Evolutionary conservation across 2,888 invertebrate species (phyloP).

Genomic region (Parnassius smintheus): DNA sequence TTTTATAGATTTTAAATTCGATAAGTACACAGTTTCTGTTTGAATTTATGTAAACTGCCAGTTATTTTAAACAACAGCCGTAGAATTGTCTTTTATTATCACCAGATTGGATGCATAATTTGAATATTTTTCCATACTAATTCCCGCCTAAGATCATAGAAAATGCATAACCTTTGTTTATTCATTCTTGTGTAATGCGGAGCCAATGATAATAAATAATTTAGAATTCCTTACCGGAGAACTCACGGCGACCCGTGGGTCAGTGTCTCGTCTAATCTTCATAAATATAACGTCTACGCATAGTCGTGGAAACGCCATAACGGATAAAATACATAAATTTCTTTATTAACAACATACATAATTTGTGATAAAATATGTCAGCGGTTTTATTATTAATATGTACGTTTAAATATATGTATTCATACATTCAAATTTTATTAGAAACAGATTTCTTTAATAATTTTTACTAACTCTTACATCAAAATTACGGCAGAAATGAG

Average conservation of each 20-base stretch:
- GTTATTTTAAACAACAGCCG: constrained; percentile 6
- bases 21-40: not conserved
- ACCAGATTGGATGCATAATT: constrained; percentile 21
- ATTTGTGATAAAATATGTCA: constrained; percentile 44
- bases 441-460: too few relatives aligned
- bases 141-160: constrained; percentile 13
- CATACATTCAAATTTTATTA: too few relatives aligned
- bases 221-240: constrained; percentile 31
- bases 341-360: constrained; percentile 56
- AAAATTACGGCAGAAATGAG: too few relatives aligned
- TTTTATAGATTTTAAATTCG: too few relatives aligned
- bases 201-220: constrained; percentile 42
- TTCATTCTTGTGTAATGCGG: constrained; percentile 33
- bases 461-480: too few relatives aligned
- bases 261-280: constrained; percentile 43
- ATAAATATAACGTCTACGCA: constrained; percentile 32
- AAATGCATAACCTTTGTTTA: constrained; percentile 30
- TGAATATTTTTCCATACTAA: constrained; percentile 27
- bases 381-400: constrained; percentile 35
- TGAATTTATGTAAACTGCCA: constrained; percentile 13
- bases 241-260: constrained; percentile 48
- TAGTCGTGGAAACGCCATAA: constrained; percentile 36
- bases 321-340: constrained; percentile 53
- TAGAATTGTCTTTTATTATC: constrained; percentile 17
- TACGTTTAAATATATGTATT: constrained; percentile 24